Evolutionary conservation across 2,888 invertebrate species (phyloP), one percentile per base, ranked within the genome.

Genomic region (Serripes groenlandicus): DNA sequence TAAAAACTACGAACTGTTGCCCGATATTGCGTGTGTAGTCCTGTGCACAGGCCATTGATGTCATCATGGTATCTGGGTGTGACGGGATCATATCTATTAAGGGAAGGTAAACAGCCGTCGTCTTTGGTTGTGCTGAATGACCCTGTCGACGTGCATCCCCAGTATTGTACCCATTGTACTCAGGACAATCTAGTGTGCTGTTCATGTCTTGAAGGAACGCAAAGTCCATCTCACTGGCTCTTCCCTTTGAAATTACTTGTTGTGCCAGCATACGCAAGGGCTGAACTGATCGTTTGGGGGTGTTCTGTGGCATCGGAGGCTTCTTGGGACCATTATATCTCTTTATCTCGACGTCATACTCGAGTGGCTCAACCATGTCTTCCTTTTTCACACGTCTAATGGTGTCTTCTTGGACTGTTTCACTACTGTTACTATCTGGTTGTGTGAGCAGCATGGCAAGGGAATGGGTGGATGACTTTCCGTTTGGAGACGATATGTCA

Each of bases 41-140:
- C 54, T 86, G 52, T 2, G 83, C 70, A 52, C 75, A 18, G 32
- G 1, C 7, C 37, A 87, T 37, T 3, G 83, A 77, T 52, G 87
- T 86, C 78, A 83, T 74, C 23, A 86, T 86, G 1, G 77, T 79
- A 32, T 83, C 81, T 3, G 76, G 86, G 62, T 87, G 76, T 0
- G 85, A 56, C 1, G 83, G 85, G 0, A 23, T 58, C 81, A 81
- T 83, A 49, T 87, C 85, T 23, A 86, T 83, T 15, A 87, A 69
- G 1, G 87, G 83, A 21, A 74, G 15, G 35, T 87, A 87, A 30
- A 75, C 68, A 15, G 79, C 81, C n/a, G 64, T 81, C 23, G 81
- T 88, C 26, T 76, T 74, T 49, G 78, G 77, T 66, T 58, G 35
- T 11, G 69, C 0, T 0, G 26, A n/a, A 23, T 81, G 75, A 0